Evolutionary conservation across 2,113 vertebrate genomes (phyloP), one percentile per base, ranked within the genome.

Genomic region (Mustela lutreola): DNA sequence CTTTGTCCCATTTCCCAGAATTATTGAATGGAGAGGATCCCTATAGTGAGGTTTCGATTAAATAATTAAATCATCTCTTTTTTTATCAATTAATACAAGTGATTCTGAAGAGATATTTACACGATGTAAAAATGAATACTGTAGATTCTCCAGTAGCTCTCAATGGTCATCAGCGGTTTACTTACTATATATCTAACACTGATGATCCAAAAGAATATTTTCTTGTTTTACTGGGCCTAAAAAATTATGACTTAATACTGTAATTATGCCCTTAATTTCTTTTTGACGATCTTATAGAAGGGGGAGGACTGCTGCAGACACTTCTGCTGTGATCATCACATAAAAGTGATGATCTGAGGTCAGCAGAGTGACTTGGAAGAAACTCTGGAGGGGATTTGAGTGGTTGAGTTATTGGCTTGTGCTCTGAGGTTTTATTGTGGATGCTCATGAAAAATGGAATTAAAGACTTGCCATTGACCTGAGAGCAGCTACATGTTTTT

Each of bases 361-460:
- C 89, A 96, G 75, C 70, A 93, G 58, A 85, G 70, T 62, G 48
- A 81, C 28, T 36, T 90, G 48, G 67, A 94, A 76, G 88, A 92
- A 95, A 39, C 7, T 58, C 89, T 86, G 50, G 71, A 95, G 70
- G 93, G 39, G 45, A 75, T 87, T 83, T 87, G 28, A 60, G 82
- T 67, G 62, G 89, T 2, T 94, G 82, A 95, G 28, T 97, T 97
- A 97, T 95, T 73, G 93, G 78, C 89, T 97, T 85, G 42, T 60
- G 67, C 58, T 94, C 87, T 90, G 39, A 89, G 31, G 48, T 87
- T 94, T 94, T 85, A 97, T 45, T 95, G 89, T 81, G 1, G 56
- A 97, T 2, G 2, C 22, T 95, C 79, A 71, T 96, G 67, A 98
- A 96, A 98, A 95, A 96, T 94, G 80, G 45, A 98, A 94, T 87